Evolutionary conservation across 2,888 invertebrate species (phyloP).

Genomic region (Chrysomela aeneicollis): DNA sequence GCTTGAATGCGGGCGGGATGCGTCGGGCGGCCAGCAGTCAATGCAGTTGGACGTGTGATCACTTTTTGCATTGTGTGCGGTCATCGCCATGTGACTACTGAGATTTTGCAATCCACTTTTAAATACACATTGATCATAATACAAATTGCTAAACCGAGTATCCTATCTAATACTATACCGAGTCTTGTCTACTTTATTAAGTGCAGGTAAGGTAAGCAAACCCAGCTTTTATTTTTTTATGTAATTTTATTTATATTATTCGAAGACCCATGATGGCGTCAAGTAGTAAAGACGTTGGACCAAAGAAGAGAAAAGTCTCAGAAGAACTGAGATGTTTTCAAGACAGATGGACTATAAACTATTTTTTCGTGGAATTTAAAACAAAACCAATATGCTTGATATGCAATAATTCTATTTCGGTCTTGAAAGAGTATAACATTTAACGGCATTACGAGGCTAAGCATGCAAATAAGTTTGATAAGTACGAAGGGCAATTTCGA

Average conservation of each 20-base stretch:
- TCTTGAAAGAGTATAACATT: too few species aligned
- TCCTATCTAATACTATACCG: too few species aligned
- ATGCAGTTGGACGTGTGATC: too few species aligned
- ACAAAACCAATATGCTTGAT: conserved; percentile 24
- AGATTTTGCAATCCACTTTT: too few species aligned
- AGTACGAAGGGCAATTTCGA: conserved; percentile 20
- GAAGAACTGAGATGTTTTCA: conserved; percentile 7
- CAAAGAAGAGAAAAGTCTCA: conserved; percentile 5
- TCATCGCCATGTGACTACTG: too few species aligned
- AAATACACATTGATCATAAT: too few species aligned
- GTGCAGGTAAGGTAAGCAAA: conserved; percentile 10
- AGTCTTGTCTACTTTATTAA: neutral
- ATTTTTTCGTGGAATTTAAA: conserved; percentile 19
- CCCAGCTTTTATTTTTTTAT: neutral
- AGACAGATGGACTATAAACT: conserved; percentile 9
- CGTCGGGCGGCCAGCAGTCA: too few species aligned
- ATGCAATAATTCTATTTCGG: conserved; percentile 25
- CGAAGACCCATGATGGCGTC: neutral
- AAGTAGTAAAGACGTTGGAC: conserved; percentile 13
- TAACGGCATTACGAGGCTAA: conserved; percentile 25
- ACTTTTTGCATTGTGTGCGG: too few species aligned
- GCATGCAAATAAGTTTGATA: conserved; percentile 22
- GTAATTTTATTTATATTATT: conserved; percentile 1
- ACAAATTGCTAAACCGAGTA: too few species aligned
- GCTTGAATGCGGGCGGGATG: too few species aligned